Evolutionary conservation across 2,113 vertebrate genomes (phyloP).

Genomic region (Sardina pilchardus): DNA sequence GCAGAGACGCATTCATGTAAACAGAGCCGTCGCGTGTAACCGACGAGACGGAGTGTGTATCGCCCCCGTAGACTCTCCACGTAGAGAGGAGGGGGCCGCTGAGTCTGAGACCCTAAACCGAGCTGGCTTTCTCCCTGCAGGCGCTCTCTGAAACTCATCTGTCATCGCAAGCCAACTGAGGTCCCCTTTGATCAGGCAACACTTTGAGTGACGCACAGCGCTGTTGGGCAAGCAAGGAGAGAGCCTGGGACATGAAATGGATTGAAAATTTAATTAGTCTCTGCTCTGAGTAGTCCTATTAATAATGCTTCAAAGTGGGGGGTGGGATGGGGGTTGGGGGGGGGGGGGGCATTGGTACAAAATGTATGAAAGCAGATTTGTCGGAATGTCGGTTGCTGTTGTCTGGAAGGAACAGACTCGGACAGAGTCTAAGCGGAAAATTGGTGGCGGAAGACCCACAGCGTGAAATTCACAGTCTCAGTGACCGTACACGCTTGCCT

Average conservation of each 20-base stretch:
- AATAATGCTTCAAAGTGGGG: conserved; percentile 47
- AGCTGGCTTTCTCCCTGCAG: conserved; percentile 16
- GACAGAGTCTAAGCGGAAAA: conserved; percentile 13
- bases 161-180: conserved; percentile 50
- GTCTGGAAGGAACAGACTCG: conserved; percentile 25
- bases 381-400: conserved; percentile 34
- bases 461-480: background rate
- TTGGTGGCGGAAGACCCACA: background rate
- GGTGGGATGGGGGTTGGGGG: background rate
- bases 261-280: conserved; percentile 61
- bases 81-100: background rate
- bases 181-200: conserved; percentile 55
- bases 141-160: conserved; percentile 29
- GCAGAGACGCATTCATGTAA: background rate
- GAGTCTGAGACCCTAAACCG: background rate
- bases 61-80: background rate
- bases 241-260: conserved; percentile 49
- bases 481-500: background rate
- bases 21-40: background rate
- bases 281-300: conserved; percentile 33
- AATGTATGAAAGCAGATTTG: conserved; percentile 30
- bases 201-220: conserved; percentile 39
- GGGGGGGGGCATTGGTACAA: background rate
- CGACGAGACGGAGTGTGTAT: background rate
- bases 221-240: conserved; percentile 34